Conservation (phyloP, 2,113 vertebrate genomes). For the Ranitomeya imitator region DNA sequence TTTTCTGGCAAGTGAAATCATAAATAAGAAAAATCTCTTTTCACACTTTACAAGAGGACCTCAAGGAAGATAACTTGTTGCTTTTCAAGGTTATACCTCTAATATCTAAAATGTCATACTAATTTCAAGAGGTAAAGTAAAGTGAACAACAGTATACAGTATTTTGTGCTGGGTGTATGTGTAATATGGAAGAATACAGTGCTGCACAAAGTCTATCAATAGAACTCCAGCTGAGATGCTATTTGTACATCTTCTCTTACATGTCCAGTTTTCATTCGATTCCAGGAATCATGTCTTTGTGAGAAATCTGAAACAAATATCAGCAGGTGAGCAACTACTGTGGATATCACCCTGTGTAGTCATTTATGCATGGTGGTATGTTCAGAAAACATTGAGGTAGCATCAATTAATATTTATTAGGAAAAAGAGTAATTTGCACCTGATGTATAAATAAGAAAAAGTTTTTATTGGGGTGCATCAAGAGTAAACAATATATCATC, state of each 20-base stretch:
- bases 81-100: conserved; percentile 46
- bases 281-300: neutral
- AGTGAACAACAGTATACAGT: neutral
- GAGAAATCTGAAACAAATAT: neutral
- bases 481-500: too few species aligned
- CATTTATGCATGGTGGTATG: neutral
- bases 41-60: conserved; percentile 25
- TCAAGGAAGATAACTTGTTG: conserved; percentile 14
- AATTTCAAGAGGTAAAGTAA: neutral
- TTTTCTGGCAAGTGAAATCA: conserved; percentile 23
- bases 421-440: too few species aligned
- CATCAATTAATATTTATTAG: too few species aligned
- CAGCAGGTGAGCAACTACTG: neutral
- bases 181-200: neutral
- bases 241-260: neutral
- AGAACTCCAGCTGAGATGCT: neutral
- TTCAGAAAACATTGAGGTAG: too few species aligned
- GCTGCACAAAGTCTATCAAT: neutral
- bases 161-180: neutral
- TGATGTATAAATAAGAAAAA: too few species aligned
- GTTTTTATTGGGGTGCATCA: too few species aligned
- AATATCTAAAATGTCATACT: conserved; percentile 5
- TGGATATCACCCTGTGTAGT: neutral
- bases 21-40: conserved; percentile 51
- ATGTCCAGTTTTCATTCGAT: neutral